phyloP scores from a whole-genome alignment of 2,113 vertebrate genomes.

The Gulo gulo region DNA sequence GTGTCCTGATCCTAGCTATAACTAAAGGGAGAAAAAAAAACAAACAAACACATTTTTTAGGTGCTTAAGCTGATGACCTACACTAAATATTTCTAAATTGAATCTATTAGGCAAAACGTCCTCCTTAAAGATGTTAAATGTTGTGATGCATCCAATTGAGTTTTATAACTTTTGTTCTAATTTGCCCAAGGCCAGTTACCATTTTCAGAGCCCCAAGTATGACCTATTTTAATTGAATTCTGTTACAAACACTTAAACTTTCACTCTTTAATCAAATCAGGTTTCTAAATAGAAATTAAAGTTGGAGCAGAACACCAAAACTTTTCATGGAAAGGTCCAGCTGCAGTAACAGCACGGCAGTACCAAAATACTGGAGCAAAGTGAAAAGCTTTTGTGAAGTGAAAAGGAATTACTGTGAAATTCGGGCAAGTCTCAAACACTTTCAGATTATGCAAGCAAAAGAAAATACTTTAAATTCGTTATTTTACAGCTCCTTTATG shows the following conservation, averaged over 20 bases:
- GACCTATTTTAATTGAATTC: conserved; percentile 79
- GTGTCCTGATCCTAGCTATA: conserved; percentile 41
- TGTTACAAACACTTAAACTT: conserved; percentile 72
- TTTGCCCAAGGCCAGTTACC: conserved; percentile 70
- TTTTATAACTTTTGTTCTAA: conserved; percentile 74
- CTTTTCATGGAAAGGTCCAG: background rate
- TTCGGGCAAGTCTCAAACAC: background rate
- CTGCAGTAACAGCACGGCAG: background rate
- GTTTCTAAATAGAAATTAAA: conserved; percentile 75
- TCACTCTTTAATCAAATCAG: conserved; percentile 71
- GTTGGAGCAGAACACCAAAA: conserved; percentile 57
- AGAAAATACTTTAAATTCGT: background rate
- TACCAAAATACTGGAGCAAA: background rate
- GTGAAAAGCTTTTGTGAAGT: background rate
- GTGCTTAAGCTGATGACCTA: conserved; percentile 66
- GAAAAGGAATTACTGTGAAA: background rate
- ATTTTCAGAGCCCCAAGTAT: conserved; percentile 74
- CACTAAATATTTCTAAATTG: conserved; percentile 77
- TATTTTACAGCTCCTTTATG: background rate
- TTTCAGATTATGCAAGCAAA: background rate
- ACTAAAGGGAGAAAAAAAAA: conserved; percentile 29
- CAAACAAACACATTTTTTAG: conserved; percentile 52
- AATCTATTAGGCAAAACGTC: conserved; percentile 66
- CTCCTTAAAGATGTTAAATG: conserved; percentile 76
- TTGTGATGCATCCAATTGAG: conserved; percentile 67